Conservation (phyloP, 1,140 invertebrate species). For the Meteorus sp. region DNA sequence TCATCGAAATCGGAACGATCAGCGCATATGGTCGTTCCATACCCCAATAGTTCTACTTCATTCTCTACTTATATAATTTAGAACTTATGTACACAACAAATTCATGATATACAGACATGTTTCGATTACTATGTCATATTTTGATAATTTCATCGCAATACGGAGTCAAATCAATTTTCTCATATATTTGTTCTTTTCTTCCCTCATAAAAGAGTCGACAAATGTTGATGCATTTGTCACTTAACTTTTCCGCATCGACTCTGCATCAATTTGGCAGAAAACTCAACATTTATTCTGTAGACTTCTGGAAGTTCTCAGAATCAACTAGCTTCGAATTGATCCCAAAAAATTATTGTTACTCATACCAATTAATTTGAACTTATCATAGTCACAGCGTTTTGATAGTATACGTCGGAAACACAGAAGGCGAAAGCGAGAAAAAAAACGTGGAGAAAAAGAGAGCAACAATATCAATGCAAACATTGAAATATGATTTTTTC, state of each 20-base stretch:
- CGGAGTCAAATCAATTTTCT: background rate
- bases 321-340: conserved; percentile 33
- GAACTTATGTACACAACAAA: conserved; percentile 15
- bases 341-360: conserved; percentile 43
- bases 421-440: conserved; percentile 17
- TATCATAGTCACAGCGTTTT: conserved; percentile 46
- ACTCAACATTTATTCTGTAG: background rate
- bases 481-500: too few relatives aligned
- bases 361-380: conserved; percentile 41
- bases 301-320: background rate
- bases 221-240: too few relatives aligned
- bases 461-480: background rate
- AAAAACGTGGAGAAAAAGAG: conserved; percentile 1
- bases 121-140: background rate
- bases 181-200: too few relatives aligned
- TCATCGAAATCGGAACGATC: too few relatives aligned
- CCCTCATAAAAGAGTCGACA: too few relatives aligned
- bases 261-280: conserved; percentile 31
- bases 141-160: background rate
- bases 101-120: conserved; percentile 11
- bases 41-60: too few relatives aligned
- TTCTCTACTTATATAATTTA: conserved; percentile 2
- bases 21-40: too few relatives aligned
- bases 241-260: too few relatives aligned
- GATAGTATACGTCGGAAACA: conserved; percentile 24